These are phyloP conservation scores for Neopipo cinnamomea DNA, from an alignment of 2,113 vertebrate genomes.

Conservation along the genomic window DNA sequence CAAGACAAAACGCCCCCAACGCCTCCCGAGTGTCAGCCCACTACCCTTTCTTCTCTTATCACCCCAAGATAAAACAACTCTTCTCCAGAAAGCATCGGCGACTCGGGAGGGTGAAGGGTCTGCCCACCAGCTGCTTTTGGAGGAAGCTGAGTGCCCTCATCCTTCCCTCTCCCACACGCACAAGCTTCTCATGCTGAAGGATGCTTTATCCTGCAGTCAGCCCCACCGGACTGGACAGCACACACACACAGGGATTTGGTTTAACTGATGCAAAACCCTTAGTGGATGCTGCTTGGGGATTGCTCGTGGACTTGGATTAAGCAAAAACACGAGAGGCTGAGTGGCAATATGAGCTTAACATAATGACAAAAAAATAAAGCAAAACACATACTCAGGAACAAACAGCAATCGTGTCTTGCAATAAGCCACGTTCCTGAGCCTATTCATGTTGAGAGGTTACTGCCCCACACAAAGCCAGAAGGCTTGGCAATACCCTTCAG, in stretches of 20 bases:
- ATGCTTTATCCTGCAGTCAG: not conserved
- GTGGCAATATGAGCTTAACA: not conserved
- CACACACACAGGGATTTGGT: rapidly evolving
- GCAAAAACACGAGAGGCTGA: not conserved
- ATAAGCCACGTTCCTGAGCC: not conserved
- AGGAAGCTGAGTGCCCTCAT: not conserved
- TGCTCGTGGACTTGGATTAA: rapidly evolving
- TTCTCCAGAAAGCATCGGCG: rapidly evolving
- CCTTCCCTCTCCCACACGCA: not conserved
- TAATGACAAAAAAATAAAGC: not conserved
- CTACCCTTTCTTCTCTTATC: not conserved
- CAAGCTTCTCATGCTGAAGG: not conserved
- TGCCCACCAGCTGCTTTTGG: rapidly evolving
- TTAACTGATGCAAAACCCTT: not conserved
- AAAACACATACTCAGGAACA: not conserved
- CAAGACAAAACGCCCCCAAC: rapidly evolving
- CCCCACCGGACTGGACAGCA: rapidly evolving
- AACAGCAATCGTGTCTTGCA: rapidly evolving
- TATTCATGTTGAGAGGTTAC: not conserved
- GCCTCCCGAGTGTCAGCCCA: not conserved
- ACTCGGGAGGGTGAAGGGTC: rapidly evolving
- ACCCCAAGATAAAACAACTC: not conserved
- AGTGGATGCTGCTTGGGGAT: not conserved
- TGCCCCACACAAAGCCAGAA: not conserved
- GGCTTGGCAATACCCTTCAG: not conserved